phyloP scores from a whole-genome alignment of 2,888 invertebrate genomes.

The Ernsta delagoae region DNA sequence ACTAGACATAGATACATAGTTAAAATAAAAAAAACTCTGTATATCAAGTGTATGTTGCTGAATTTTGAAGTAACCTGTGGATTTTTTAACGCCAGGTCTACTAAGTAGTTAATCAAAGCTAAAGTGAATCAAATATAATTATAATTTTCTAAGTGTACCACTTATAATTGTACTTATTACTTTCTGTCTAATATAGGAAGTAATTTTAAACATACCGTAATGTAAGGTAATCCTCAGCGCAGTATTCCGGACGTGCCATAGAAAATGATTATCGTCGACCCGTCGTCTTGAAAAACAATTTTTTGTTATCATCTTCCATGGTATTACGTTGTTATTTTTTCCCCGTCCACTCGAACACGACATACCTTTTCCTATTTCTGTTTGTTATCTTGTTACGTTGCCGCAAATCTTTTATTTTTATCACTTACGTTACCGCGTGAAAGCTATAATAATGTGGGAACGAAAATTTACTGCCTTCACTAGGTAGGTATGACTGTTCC shows the following conservation, averaged over 20 bases:
- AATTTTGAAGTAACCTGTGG: no score
- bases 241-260: constrained; percentile 2
- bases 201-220: not conserved
- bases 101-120: no score
- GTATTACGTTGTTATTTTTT: constrained; percentile 31
- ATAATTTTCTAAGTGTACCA: no score
- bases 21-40: no score
- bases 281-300: constrained; percentile 31
- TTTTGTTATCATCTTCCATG: constrained; percentile 28
- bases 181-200: not conserved
- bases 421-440: not conserved
- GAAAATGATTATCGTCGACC: constrained; percentile 28
- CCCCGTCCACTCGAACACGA: constrained; percentile 14
- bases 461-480: not conserved
- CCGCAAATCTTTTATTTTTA: constrained; percentile 4
- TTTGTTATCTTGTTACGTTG: not conserved
- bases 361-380: constrained; percentile 5
- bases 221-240: not conserved
- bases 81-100: no score
- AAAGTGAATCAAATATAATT: no score
- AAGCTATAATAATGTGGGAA: not conserved
- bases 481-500: no score
- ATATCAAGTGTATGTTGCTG: no score
- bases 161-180: not conserved
- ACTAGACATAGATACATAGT: no score